Conservation (phyloP, 2,888 invertebrate genomes). For the Plebejus argus region DNA sequence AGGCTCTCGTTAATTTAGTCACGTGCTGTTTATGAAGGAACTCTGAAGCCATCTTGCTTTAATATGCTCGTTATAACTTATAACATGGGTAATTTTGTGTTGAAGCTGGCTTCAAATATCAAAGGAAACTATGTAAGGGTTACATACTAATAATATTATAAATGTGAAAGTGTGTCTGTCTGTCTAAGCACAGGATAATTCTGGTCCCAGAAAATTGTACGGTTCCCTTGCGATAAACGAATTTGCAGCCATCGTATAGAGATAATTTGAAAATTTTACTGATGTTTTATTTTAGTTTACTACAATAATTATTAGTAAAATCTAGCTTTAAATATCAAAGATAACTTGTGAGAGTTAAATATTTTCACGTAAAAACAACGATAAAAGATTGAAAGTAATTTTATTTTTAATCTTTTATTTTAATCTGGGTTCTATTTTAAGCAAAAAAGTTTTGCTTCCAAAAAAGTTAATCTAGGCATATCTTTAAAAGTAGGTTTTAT, state of each 20-base stretch:
- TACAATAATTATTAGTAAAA: neutral
- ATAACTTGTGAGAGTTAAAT: no score
- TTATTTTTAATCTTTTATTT: no score
- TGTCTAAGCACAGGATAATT: no score
- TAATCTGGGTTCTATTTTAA: neutral
- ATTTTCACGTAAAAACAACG: no score
- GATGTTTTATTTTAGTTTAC: no score
- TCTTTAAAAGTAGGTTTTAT: neutral
- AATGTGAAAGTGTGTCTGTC: no score
- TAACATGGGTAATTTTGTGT: neutral
- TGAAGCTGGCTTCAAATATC: neutral
- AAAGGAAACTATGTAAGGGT: neutral
- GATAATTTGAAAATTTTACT: no score
- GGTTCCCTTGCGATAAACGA: no score
- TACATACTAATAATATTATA: neutral
- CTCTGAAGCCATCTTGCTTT: neutral
- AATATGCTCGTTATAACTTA: neutral
- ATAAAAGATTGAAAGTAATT: neutral
- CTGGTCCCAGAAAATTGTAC: no score
- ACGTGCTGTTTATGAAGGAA: slow-evolving; percentile 7
- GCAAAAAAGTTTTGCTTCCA: no score
- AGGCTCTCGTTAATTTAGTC: neutral
- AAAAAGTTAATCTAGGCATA: neutral
- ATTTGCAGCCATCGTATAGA: no score
- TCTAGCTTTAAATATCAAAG: neutral